Conservation (phyloP, 2,113 vertebrate genomes). For the Progne subis region DNA sequence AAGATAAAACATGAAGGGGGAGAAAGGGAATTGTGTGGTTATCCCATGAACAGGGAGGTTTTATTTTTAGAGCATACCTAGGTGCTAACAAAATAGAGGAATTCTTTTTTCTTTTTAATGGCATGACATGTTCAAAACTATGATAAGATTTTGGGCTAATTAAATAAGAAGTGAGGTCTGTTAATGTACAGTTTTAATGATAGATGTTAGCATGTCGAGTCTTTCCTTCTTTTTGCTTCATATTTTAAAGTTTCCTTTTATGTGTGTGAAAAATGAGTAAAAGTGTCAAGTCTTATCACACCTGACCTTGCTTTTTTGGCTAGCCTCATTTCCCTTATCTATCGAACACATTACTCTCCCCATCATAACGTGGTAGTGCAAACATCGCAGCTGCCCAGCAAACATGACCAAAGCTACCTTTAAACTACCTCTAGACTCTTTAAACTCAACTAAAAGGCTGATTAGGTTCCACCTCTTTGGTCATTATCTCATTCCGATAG, state of each 20-base stretch:
- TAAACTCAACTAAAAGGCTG: constrained; percentile 78
- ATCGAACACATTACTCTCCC: constrained; percentile 82
- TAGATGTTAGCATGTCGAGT: constrained; percentile 32
- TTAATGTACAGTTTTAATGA: constrained; percentile 37
- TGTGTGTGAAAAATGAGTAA: constrained; percentile 79
- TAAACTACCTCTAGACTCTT: constrained; percentile 74
- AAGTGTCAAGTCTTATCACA: constrained; percentile 79
- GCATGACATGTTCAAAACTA: constrained; percentile 49
- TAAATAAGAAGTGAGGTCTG: constrained; percentile 61
- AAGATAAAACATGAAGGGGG: constrained; percentile 4
- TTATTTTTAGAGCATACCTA: constrained; percentile 12
- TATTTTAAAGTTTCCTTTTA: constrained; percentile 75
- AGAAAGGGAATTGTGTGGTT: constrained; percentile 4
- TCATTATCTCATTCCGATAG: constrained; percentile 82
- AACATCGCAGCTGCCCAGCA: constrained; percentile 72
- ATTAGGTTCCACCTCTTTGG: constrained; percentile 78
- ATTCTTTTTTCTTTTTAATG: constrained; percentile 20
- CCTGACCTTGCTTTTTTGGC: constrained; percentile 77
- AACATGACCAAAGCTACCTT: constrained; percentile 77
- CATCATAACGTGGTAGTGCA: constrained; percentile 78
- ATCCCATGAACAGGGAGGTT: not conserved
- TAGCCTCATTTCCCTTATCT: constrained; percentile 77
- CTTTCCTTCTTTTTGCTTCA: constrained; percentile 57
- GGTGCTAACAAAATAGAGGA: constrained; percentile 4
- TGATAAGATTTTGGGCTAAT: constrained; percentile 65